phyloP scores from a whole-genome alignment of 2,113 vertebrate species.

The Dipodomys ordii region DNA sequence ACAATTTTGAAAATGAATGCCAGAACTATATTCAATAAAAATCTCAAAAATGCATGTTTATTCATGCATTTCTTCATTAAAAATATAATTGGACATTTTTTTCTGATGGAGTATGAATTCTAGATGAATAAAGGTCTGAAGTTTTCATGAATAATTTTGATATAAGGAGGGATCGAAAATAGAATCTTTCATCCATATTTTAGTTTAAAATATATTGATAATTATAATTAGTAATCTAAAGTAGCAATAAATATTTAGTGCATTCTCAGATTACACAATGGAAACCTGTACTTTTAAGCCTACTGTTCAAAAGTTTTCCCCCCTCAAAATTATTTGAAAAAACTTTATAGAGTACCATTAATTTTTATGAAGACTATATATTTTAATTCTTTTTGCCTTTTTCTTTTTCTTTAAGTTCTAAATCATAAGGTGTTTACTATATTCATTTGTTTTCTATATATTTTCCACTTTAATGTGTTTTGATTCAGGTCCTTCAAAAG shows the following conservation, averaged over 20 bases:
- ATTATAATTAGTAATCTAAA: neutral
- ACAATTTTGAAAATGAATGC: neutral
- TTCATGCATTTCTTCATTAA: slow-evolving; percentile 18
- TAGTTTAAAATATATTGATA: neutral
- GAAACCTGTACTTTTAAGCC: neutral
- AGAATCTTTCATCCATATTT: slow-evolving; percentile 10
- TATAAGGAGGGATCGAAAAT: neutral
- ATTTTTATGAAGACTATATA: too few species aligned
- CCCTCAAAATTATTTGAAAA: neutral
- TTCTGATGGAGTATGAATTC: neutral
- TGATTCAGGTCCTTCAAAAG: slow-evolving; percentile 40
- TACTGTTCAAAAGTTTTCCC: neutral
- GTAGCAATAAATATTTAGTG: neutral
- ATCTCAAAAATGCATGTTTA: neutral
- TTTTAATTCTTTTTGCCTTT: neutral
- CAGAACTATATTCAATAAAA: slow-evolving; percentile 4
- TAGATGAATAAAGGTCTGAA: neutral
- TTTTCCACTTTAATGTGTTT: neutral
- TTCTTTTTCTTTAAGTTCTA: neutral
- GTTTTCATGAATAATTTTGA: neutral
- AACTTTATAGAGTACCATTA: too few species aligned
- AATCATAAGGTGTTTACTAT: neutral
- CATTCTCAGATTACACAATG: neutral
- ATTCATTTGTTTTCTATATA: too few species aligned
- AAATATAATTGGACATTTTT: slow-evolving; percentile 12